Percentiles rank a stretch among this genome's conserved stretches.
Conservation (phyloP, 1,140 invertebrate species). For the Lithobius niger region DNA sequence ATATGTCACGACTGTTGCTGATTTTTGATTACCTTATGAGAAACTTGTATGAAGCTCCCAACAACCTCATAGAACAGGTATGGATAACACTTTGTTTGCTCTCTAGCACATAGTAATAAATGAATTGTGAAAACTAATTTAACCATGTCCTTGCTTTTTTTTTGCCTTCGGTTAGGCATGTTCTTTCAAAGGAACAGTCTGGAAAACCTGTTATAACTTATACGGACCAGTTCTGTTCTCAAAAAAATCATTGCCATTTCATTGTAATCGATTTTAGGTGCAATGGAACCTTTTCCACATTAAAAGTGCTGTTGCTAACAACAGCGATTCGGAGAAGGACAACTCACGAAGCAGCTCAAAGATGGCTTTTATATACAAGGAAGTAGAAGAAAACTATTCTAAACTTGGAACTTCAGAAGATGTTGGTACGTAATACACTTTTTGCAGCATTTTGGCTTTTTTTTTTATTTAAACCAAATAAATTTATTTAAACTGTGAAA, state of each 20-base stretch:
- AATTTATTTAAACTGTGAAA: constrained; percentile 5
- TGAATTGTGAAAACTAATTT: too few relatives aligned
- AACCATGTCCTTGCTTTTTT: too few relatives aligned
- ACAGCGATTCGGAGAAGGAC: constrained; percentile 26
- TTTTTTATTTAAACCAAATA: constrained; percentile 18
- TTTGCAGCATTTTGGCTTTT: not conserved
- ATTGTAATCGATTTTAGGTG: constrained; percentile 44
- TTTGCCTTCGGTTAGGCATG: too few relatives aligned
- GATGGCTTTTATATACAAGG: constrained; percentile 59
- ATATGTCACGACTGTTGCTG: constrained; percentile 66
- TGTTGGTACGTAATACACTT: constrained; percentile 42
- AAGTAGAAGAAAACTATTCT: constrained; percentile 64
- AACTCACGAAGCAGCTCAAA: constrained; percentile 41
- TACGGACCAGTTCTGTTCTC: too few relatives aligned
- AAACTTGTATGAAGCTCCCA: constrained; percentile 69
- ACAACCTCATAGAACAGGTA: constrained; percentile 39
- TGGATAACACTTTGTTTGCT: too few relatives aligned
- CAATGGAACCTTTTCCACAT: constrained; percentile 66
- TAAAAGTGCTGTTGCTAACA: constrained; percentile 32
- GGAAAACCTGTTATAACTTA: too few relatives aligned
- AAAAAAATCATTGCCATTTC: too few relatives aligned
- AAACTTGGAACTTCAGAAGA: constrained; percentile 57
- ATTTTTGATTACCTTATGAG: constrained; percentile 92
- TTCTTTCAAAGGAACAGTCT: too few relatives aligned
- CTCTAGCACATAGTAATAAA: too few relatives aligned